phyloP scores from a whole-genome alignment of 2,797 vertebrate genomes.

The Hypotaenidia okinawae region DNA sequence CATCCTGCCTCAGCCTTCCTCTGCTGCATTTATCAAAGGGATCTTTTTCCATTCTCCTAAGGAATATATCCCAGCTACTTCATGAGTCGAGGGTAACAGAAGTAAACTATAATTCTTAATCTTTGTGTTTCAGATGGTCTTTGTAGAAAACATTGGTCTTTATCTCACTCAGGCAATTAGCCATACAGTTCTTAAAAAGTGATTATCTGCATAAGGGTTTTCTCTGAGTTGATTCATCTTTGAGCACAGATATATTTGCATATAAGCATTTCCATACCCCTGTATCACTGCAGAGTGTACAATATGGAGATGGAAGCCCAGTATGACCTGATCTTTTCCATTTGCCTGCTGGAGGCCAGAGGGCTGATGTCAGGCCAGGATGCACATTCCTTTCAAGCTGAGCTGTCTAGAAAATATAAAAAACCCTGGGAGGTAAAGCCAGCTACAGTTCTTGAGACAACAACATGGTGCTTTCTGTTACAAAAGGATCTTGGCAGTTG shows the following conservation, averaged over 20 bases:
- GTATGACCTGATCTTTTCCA: not conserved
- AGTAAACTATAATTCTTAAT: not conserved
- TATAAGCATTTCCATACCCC: not conserved
- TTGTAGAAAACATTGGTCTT: not conserved
- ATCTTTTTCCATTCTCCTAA: not conserved
- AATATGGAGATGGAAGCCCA: not conserved
- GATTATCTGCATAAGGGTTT: not conserved
- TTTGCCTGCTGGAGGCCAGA: not conserved
- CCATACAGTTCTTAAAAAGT: not conserved
- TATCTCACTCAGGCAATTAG: not conserved
- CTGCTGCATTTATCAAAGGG: not conserved
- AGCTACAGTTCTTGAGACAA: not conserved
- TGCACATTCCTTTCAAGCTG: not conserved
- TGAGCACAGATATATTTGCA: not conserved
- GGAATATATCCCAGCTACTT: not conserved
- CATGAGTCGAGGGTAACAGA: not conserved
- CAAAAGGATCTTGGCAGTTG: not conserved
- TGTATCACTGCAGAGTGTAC: not conserved
- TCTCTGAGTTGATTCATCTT: not conserved
- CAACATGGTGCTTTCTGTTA: not conserved
- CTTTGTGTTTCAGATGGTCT: not conserved
- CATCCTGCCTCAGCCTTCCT: not conserved
- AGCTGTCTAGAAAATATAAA: not conserved
- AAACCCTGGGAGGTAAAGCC: not conserved
- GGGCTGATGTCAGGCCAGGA: not conserved